Conservation (phyloP, 2,113 vertebrate genomes). For the Dendropsophus ebraccatus region DNA sequence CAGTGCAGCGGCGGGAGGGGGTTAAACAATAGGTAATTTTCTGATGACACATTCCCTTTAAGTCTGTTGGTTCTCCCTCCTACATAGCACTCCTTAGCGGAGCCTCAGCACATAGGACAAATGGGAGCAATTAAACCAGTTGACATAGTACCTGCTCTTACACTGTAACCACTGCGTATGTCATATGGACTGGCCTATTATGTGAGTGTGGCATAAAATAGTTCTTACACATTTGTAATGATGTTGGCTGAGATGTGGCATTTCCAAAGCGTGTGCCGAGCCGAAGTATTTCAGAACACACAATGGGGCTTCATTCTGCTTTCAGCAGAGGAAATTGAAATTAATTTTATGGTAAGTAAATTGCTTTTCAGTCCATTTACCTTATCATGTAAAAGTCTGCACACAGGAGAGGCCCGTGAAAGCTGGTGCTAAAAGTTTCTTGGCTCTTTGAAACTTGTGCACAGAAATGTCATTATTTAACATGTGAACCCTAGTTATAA, state of each 20-base stretch:
- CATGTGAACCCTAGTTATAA: constrained; percentile 24
- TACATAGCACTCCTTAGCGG: background rate
- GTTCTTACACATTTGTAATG: background rate
- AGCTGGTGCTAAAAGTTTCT: background rate
- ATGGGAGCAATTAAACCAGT: background rate
- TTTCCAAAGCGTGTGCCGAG: background rate
- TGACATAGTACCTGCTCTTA: background rate
- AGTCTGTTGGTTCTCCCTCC: background rate
- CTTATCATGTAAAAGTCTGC: background rate
- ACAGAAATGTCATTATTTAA: constrained; percentile 17
- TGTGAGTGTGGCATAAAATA: background rate
- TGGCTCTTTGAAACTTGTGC: background rate
- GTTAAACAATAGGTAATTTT: too few species aligned
- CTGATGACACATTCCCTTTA: too few species aligned
- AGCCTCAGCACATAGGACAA: background rate
- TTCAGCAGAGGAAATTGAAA: constrained; percentile 17
- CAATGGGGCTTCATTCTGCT: background rate
- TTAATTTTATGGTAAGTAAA: constrained; percentile 25
- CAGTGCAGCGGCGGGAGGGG: too few species aligned
- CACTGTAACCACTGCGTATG: background rate
- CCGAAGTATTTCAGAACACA: constrained; percentile 3
- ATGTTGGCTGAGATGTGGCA: background rate
- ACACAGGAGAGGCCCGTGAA: background rate
- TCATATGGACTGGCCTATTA: background rate
- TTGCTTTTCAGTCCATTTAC: constrained; percentile 34